Conservation (phyloP, 2,888 invertebrate genomes). For the Agrochola circellaris region DNA sequence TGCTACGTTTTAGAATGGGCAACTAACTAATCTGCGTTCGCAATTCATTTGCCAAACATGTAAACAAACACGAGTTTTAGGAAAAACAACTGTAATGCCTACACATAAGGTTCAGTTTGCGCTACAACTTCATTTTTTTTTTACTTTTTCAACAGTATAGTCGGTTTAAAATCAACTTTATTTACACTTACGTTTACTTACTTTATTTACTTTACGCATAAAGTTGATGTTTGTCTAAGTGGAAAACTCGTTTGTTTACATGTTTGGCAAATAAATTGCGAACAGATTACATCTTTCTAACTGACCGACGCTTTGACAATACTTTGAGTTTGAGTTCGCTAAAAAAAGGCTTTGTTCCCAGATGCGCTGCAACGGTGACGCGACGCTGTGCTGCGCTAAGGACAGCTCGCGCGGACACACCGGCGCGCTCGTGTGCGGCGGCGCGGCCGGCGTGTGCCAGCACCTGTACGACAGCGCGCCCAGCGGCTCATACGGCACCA, state of each 20-base stretch:
- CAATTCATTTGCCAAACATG: too few species aligned
- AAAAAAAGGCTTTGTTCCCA: neutral
- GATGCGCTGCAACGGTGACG: conserved; percentile 97
- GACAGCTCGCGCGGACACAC: conserved; percentile 93
- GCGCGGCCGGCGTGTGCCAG: conserved; percentile 98
- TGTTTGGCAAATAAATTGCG: too few species aligned
- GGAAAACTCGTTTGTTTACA: too few species aligned
- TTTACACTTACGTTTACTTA: too few species aligned
- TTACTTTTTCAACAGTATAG: too few species aligned
- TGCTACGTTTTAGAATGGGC: neutral
- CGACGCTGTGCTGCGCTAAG: conserved; percentile 98
- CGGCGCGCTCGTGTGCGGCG: conserved; percentile 95
- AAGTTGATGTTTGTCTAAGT: too few species aligned
- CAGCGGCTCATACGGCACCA: conserved; percentile 98
- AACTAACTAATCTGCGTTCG: neutral
- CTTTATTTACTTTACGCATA: too few species aligned
- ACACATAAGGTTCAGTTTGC: too few species aligned
- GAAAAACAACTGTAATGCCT: too few species aligned
- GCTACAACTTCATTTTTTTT: too few species aligned
- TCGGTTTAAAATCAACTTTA: too few species aligned
- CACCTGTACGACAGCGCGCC: conserved; percentile 99
- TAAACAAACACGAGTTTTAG: too few species aligned
- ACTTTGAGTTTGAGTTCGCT: neutral
- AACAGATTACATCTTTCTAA: neutral
- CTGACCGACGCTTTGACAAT: neutral